Evolutionary conservation across 2,797 vertebrate genomes (phyloP), one percentile per base, ranked within the genome.

Genomic region (Toxotes lorentzi): DNA sequence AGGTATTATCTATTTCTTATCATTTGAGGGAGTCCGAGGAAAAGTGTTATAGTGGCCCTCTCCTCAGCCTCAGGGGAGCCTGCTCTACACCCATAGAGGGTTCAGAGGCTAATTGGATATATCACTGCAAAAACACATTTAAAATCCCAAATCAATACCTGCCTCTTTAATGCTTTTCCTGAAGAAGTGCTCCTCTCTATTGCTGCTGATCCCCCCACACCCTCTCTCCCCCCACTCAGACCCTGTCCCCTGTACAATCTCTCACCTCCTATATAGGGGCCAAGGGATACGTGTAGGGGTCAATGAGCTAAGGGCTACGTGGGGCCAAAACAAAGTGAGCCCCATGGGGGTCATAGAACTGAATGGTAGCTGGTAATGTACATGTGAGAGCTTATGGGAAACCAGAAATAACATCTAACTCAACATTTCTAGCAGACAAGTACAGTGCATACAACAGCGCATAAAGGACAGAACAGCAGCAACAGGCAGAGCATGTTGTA

Each of bases 91-190:
- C 93, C 92, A 94, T 94, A 87, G 87, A 94, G 88, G 89, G 94
- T 93, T 95, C 94, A 95, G 90, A 93, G 94, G 94, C 92, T 95
- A 95, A 95, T 95, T 95, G 94, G 93, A 95, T 92, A 93, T 94
- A 95, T 95, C 92, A 93, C 91, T 84, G 94, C 27, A 86, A 93
- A 95, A 95, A 95, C n/a, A 94, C 93, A 95, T 94, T 95, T 94
- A 94, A 94, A 95, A 94, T 93, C 93, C 93, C 91, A 91, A 94
- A 95, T 95, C 94, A 93, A 95, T 95, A 94, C 82, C 86, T 92
- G 93, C 92, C 94, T 94, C 94, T 93, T 94, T 94, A 95, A 95
- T 95, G 94, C 91, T 92, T 94, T 93, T 94, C 85, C 90, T 91
- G 92, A 94, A 94, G 92, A 93, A 91, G 91, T 93, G 91, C 88